Evolutionary conservation across 2,888 invertebrate species (phyloP).

Genomic region (Synanthedon formicaeformis): DNA sequence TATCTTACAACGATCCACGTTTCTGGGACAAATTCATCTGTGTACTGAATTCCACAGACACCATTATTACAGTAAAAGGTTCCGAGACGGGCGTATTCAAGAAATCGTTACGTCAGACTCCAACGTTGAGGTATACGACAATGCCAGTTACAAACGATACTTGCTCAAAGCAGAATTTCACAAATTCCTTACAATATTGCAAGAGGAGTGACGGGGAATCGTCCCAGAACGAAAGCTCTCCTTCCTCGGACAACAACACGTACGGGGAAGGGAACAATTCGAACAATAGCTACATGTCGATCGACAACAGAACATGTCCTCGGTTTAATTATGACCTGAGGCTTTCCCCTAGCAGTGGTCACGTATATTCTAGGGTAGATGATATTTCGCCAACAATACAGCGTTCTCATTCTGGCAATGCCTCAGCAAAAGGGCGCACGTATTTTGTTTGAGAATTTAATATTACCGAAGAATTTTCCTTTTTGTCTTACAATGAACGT

Average conservation of each 20-base stretch:
- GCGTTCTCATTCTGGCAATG: slow-evolving; percentile 43
- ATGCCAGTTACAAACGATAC: slow-evolving; percentile 66
- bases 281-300: slow-evolving; percentile 78
- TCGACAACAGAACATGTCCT: slow-evolving; percentile 69
- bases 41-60: slow-evolving; percentile 78
- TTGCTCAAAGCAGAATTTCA: slow-evolving; percentile 68
- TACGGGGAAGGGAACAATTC: slow-evolving; percentile 75
- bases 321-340: slow-evolving; percentile 69
- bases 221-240: slow-evolving; percentile 71
- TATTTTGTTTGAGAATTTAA: slow-evolving; percentile 50
- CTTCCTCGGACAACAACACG: slow-evolving; percentile 68
- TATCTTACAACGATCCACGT: slow-evolving; percentile 81
- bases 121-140: slow-evolving; percentile 68
- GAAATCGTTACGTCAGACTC: slow-evolving; percentile 58
- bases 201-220: slow-evolving; percentile 60
- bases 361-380: slow-evolving; percentile 66
- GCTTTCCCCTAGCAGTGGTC: slow-evolving; percentile 64
- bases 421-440: slow-evolving; percentile 54
- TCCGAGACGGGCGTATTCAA: slow-evolving; percentile 64
- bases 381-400: slow-evolving; percentile 59
- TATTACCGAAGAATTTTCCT: slow-evolving; percentile 5
- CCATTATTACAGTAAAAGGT: slow-evolving; percentile 61
- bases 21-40: slow-evolving; percentile 89
- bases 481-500: slow-evolving; percentile 10
- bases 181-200: slow-evolving; percentile 61